Conservation (phyloP, 2,113 vertebrate species). For the Rhagologus leucostigma region DNA sequence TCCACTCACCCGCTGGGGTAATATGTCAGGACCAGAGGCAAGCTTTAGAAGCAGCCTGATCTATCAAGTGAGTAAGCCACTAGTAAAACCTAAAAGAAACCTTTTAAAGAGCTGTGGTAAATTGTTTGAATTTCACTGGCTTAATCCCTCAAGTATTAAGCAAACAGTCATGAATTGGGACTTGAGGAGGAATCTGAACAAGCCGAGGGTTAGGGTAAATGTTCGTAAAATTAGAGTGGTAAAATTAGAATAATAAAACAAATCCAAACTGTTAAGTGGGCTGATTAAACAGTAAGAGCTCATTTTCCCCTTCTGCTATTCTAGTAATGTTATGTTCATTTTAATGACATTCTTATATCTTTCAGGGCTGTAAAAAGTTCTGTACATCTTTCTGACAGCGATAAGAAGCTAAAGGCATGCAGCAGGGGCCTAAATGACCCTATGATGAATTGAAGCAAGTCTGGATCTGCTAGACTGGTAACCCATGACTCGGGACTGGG, state of each 20-base stretch:
- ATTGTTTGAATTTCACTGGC: neutral
- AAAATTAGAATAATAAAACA: conserved; percentile 48
- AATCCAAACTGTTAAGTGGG: neutral
- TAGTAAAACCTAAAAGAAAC: neutral
- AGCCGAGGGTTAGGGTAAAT: neutral
- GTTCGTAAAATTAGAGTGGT: neutral
- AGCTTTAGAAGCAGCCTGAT: neutral
- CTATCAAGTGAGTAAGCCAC: neutral
- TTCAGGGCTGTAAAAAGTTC: neutral
- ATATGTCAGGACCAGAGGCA: neutral
- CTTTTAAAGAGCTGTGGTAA: neutral
- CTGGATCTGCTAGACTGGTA: neutral
- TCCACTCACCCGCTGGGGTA: rapidly evolving
- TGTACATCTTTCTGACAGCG: neutral
- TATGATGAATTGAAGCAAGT: neutral
- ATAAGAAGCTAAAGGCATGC: neutral
- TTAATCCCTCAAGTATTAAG: conserved; percentile 38
- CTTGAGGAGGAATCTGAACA: neutral
- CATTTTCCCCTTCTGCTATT: neutral
- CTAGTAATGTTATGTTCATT: neutral
- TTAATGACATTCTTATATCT: conserved; percentile 2
- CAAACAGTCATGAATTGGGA: conserved; percentile 4
- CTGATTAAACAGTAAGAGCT: conserved; percentile 37
- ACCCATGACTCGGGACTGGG: rapidly evolving
- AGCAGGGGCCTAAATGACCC: neutral